Conservation (phyloP, 2,797 vertebrate species). For the Podarcis lilfordi region DNA sequence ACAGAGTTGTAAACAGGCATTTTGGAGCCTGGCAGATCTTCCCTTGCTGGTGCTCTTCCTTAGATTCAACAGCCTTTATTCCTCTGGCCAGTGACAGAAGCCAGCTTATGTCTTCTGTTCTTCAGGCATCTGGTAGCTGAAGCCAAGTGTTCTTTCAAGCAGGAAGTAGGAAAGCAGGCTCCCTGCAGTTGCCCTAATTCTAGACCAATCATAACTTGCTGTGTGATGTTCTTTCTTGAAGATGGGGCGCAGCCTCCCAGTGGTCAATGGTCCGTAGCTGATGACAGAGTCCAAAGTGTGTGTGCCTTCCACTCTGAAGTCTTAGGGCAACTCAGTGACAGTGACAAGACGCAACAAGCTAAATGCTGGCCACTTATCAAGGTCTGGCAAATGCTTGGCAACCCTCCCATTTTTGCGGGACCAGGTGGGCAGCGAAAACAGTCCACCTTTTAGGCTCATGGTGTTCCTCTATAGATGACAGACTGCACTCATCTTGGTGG, state of each 20-base stretch:
- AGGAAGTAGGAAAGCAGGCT: neutral
- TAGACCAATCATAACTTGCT: neutral
- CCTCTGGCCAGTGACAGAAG: neutral
- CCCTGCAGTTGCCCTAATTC: neutral
- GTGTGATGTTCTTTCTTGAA: neutral
- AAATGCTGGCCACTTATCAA: neutral
- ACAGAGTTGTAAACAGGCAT: neutral
- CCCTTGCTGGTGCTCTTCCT: neutral
- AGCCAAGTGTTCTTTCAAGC: neutral
- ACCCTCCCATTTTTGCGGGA: no score
- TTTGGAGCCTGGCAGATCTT: neutral
- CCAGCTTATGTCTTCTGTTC: neutral
- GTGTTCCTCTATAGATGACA: no score
- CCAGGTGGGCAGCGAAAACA: neutral
- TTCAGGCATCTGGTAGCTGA: neutral
- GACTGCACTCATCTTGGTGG: neutral
- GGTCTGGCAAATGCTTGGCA: neutral
- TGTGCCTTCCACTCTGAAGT: neutral
- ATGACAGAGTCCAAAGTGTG: neutral
- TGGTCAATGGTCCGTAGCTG: neutral
- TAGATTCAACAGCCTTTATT: neutral
- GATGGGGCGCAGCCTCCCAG: no score
- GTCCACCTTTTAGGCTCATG: neutral
- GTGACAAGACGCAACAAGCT: neutral
- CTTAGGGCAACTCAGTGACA: neutral